These are phyloP conservation scores for Gorsachius goisagi DNA, from an alignment of 2,113 vertebrate genomes.

Conservation along the genomic window DNA sequence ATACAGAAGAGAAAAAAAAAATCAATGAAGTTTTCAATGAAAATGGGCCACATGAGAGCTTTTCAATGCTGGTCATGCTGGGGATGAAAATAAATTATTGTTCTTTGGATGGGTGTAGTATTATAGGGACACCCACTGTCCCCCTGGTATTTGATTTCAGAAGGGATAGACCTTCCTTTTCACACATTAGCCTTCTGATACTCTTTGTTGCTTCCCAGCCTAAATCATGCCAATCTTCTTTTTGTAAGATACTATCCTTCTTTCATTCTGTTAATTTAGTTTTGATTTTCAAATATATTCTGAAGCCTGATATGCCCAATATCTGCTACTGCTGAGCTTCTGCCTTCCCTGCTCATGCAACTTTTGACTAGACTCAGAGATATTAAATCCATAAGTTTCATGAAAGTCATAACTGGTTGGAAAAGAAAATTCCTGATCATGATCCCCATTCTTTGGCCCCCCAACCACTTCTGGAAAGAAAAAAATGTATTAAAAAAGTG, in stretches of 20 bases:
- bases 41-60: neutral
- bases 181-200: neutral
- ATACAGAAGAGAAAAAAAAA: neutral
- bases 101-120: neutral
- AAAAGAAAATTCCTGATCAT: neutral
- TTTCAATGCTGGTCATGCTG: neutral
- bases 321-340: neutral
- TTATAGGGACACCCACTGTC: no score
- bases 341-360: neutral
- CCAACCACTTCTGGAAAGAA: neutral
- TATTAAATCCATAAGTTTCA: neutral
- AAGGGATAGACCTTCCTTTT: neutral
- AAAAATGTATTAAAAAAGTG: neutral
- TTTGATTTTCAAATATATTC: neutral
- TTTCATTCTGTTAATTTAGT: neutral
- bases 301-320: neutral
- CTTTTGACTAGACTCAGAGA: neutral
- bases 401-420: neutral
- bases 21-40: neutral
- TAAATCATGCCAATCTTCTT: neutral
- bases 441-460: neutral
- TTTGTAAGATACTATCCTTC: neutral
- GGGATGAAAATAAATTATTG: neutral
- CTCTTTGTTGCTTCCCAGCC: neutral
- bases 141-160: neutral